Percentiles rank a stretch among this genome's conserved stretches.
Evolutionary conservation across 1,140 invertebrate genomes (phyloP).

Genomic region (Forficula auricularia): DNA sequence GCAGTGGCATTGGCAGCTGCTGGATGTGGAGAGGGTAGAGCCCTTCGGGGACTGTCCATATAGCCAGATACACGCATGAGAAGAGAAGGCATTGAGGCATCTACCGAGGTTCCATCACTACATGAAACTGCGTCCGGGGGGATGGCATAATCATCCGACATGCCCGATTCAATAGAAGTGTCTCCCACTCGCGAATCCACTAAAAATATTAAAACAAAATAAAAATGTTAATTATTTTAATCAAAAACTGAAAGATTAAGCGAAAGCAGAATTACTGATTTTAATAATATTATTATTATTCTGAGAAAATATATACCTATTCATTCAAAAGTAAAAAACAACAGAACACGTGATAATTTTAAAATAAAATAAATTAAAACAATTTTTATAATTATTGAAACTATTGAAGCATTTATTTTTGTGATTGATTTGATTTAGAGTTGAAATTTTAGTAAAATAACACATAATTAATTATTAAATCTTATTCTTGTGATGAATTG

Average conservation of each 20-base stretch:
- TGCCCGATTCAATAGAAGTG: constrained; percentile 78
- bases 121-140: constrained; percentile 77
- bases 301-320: too few species aligned
- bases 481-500: too few species aligned
- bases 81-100: constrained; percentile 48
- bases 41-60: constrained; percentile 23
- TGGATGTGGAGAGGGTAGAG: constrained; percentile 39
- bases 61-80: constrained; percentile 40
- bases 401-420: too few species aligned
- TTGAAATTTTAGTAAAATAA: too few species aligned
- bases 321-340: too few species aligned
- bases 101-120: constrained; percentile 42
- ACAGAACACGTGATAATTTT: too few species aligned
- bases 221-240: constrained; percentile 12
- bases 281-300: too few species aligned
- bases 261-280: neutral
- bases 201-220: constrained; percentile 9
- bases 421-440: too few species aligned
- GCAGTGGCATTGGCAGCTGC: constrained; percentile 23
- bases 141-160: constrained; percentile 89
- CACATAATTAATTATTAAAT: too few species aligned
- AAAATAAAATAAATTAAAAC: too few species aligned
- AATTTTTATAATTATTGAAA: too few species aligned
- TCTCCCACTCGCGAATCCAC: too few species aligned
- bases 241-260: neutral